Percentiles rank a stretch among this genome's conserved stretches.
Evolutionary conservation across 2,797 vertebrate genomes (phyloP).

Genomic region (Sebastes matsubarae): DNA sequence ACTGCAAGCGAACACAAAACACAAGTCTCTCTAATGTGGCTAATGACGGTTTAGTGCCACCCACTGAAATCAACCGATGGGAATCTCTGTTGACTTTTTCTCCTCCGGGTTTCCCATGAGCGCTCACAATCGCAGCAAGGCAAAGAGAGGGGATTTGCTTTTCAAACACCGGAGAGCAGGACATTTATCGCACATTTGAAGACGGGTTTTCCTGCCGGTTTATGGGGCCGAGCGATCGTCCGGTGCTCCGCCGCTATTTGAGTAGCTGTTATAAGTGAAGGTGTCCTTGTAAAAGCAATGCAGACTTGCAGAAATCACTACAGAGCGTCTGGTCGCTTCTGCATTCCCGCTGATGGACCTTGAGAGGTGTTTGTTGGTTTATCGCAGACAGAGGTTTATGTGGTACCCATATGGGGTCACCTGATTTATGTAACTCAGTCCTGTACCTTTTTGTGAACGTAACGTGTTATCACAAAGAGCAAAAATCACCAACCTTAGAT

Average conservation of each 20-base stretch:
- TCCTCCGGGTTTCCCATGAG: neutral
- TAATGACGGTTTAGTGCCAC: conserved; percentile 55
- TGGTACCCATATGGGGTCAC: neutral
- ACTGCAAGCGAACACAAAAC: conserved; percentile 42
- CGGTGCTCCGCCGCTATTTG: neutral
- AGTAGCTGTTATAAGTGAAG: neutral
- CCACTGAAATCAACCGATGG: conserved; percentile 39
- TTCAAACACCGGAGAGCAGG: neutral
- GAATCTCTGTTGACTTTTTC: conserved; percentile 35
- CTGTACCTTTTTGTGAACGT: neutral
- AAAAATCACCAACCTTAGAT: neutral
- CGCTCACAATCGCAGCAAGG: neutral
- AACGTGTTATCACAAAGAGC: neutral
- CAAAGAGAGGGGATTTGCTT: conserved; percentile 1
- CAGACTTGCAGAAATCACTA: neutral
- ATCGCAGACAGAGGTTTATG: neutral
- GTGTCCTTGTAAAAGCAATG: neutral
- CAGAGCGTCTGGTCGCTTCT: neutral
- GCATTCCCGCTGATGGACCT: neutral
- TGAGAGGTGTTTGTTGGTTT: neutral
- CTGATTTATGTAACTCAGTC: neutral
- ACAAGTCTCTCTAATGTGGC: conserved; percentile 28
- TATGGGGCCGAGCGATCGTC: neutral
- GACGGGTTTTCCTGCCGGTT: neutral
- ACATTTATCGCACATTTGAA: neutral